A percentile compares a stretch with the other conserved stretches of the same genome.
These are phyloP conservation scores for Aphidius ervi DNA, from an alignment of 1,140 invertebrate species.

Conservation along the genomic window DNA sequence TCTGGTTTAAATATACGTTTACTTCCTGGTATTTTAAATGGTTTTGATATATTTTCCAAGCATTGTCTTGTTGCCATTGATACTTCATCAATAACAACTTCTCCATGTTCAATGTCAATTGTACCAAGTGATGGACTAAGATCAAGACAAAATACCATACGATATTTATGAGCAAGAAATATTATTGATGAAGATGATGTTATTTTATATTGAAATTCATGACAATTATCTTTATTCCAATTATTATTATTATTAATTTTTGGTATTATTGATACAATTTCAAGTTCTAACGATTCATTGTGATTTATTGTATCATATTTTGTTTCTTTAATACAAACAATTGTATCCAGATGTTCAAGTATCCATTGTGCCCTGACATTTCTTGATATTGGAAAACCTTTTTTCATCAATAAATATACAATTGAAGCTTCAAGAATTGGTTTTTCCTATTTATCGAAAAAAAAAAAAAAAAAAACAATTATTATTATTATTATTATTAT, in stretches of 20 bases:
- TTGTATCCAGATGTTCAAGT: constrained; percentile 64
- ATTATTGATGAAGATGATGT: constrained; percentile 52
- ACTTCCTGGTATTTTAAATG: constrained; percentile 71
- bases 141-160: constrained; percentile 75
- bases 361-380: constrained; percentile 75
- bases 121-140: constrained; percentile 74
- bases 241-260: constrained; percentile 44
- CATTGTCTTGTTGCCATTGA: constrained; percentile 61
- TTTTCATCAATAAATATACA: constrained; percentile 70
- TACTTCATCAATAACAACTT: constrained; percentile 69
- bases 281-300: constrained; percentile 55
- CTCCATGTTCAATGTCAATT: constrained; percentile 65
- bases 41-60: constrained; percentile 61
- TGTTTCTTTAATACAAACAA: constrained; percentile 53
- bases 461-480: not conserved
- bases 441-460: constrained; percentile 36
- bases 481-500: too few species aligned
- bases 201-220: constrained; percentile 56
- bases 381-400: constrained; percentile 70
- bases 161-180: constrained; percentile 60
- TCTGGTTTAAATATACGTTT: constrained; percentile 63
- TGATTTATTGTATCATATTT: constrained; percentile 28
- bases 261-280: constrained; percentile 64
- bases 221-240: constrained; percentile 55
- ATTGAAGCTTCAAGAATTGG: constrained; percentile 60